Conservation (phyloP, 1,140 invertebrate genomes). For the Camponotus vicinus region DNA sequence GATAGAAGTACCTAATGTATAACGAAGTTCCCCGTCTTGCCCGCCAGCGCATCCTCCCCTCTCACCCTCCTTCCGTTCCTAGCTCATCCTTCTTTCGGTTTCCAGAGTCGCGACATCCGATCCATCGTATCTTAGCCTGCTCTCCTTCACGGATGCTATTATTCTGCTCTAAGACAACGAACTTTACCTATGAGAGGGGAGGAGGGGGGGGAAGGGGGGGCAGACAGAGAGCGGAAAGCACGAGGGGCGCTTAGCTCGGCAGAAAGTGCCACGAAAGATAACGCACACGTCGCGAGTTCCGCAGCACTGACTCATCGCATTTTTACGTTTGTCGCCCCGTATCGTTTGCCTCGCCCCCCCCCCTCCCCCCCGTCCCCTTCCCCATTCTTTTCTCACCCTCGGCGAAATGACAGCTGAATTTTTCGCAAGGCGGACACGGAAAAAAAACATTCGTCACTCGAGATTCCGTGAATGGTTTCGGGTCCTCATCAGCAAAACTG, state of each 20-base stretch:
- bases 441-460: conserved; percentile 56
- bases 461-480: not conserved
- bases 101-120: conserved; percentile 57
- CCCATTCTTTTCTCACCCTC: not conserved
- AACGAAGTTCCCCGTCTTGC: conserved; percentile 57
- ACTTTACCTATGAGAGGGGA: conserved; percentile 44
- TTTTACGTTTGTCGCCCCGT: conserved; percentile 60
- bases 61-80: no score
- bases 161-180: conserved; percentile 58
- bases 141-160: conserved; percentile 31
- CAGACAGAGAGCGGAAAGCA: not conserved
- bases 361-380: not conserved
- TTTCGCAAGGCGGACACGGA: conserved; percentile 11
- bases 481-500: conserved; percentile 43
- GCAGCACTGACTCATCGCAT: conserved; percentile 68
- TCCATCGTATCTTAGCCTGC: conserved; percentile 53
- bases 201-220: no score
- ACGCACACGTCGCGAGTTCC: conserved; percentile 43
- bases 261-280: conserved; percentile 66
- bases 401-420: conserved; percentile 39
- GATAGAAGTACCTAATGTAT: conserved; percentile 19
- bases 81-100: conserved; percentile 31
- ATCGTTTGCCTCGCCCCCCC: no score
- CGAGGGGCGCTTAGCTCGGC: conserved; percentile 62
- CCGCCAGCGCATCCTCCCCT: conserved; percentile 3